Percentiles rank a stretch among this genome's conserved stretches.
phyloP scores from a whole-genome alignment of 2,113 vertebrate species.

The Penelope pileata region DNA sequence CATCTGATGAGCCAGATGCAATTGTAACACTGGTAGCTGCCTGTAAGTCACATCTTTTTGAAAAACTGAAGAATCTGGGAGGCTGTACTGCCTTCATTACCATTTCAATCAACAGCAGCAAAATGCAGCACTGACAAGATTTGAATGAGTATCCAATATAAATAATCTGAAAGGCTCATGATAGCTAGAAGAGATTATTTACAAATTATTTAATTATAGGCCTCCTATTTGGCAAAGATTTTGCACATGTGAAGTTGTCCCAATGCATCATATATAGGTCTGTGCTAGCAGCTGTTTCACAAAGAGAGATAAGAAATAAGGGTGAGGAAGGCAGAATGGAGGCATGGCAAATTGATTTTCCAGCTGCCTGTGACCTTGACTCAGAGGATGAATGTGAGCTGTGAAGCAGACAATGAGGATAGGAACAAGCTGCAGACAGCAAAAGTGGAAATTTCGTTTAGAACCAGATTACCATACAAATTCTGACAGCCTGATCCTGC shows the following conservation, averaged over 20 bases:
- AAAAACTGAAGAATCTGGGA: neutral
- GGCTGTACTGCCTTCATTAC: conserved; percentile 45
- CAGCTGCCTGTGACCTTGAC: conserved; percentile 43
- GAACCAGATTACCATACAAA: neutral
- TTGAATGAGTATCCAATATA: conserved; percentile 30
- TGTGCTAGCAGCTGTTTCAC: neutral
- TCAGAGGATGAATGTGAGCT: neutral
- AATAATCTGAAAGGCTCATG: neutral
- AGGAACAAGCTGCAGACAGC: conserved; percentile 14
- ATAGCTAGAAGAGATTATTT: neutral
- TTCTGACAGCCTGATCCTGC: neutral
- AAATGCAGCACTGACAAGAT: conserved; percentile 38
- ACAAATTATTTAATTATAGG: neutral
- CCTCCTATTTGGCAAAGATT: conserved; percentile 20
- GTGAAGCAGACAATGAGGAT: conserved; percentile 8
- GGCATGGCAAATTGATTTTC: conserved; percentile 55
- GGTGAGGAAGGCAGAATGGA: neutral
- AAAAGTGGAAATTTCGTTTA: conserved; percentile 6
- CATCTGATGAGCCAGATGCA: conserved; percentile 43
- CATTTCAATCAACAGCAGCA: conserved; percentile 50
- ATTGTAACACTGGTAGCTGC: conserved; percentile 13
- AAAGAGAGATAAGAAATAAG: conserved; percentile 36
- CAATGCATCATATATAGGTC: neutral
- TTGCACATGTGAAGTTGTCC: neutral
- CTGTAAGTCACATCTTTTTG: neutral